These are phyloP conservation scores for Anneissia japonica DNA, from an alignment of 35 echinoderm and acorn worm genomes.

Conservation along the genomic window DNA sequence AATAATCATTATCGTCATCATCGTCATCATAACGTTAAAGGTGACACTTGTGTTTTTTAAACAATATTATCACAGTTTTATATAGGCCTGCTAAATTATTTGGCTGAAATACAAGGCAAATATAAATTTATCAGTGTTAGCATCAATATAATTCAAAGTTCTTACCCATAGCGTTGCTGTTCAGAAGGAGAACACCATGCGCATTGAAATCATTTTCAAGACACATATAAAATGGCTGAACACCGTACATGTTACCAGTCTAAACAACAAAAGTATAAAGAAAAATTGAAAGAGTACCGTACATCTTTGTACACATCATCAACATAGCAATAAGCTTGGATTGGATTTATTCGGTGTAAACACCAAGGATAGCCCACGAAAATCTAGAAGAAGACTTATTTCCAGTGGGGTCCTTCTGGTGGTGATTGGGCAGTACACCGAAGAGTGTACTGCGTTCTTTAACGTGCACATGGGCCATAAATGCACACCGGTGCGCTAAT, in stretches of 20 bases:
- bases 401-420: background rate
- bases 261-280: background rate
- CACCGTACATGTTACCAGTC: conserved; percentile 85
- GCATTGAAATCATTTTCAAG: conserved; percentile 64
- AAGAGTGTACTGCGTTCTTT: too few species aligned
- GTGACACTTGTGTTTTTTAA: too few species aligned
- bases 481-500: too few species aligned
- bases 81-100: too few species aligned
- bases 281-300: background rate
- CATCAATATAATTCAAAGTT: too few species aligned
- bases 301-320: background rate
- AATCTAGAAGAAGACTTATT: background rate
- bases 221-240: conserved; percentile 91
- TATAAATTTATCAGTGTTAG: too few species aligned
- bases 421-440: too few species aligned
- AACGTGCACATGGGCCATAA: too few species aligned
- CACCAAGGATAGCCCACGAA: background rate
- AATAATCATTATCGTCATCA: too few species aligned
- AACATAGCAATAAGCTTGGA: background rate
- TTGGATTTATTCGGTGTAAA: conserved; percentile 2
- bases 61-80: too few species aligned
- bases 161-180: conserved; percentile 76
- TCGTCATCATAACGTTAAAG: too few species aligned
- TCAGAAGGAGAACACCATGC: conserved; percentile 64
- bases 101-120: too few species aligned